These are phyloP conservation scores for Colinus virginianus DNA, from an alignment of 2,113 vertebrate species.

Conservation along the genomic window DNA sequence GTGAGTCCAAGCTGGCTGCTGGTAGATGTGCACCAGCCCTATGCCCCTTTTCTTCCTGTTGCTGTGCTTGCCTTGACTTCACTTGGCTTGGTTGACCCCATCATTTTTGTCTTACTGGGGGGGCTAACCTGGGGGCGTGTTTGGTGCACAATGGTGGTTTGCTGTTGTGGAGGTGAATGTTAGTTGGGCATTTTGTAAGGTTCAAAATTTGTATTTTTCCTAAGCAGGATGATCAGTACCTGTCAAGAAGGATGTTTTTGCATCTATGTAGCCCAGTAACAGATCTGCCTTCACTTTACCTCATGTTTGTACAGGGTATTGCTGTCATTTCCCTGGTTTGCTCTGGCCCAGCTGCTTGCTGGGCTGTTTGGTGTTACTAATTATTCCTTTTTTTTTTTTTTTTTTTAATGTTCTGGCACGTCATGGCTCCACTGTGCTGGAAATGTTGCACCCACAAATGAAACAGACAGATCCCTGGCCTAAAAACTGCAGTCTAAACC, in stretches of 20 bases:
- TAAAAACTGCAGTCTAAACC: background rate
- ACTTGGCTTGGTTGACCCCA: background rate
- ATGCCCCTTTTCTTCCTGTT: background rate
- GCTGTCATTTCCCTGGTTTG: background rate
- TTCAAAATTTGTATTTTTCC: background rate
- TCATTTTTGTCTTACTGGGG: background rate
- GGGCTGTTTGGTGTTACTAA: background rate
- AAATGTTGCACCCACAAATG: background rate
- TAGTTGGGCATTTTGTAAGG: fast-evolving
- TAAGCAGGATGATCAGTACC: background rate
- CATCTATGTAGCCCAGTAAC: background rate
- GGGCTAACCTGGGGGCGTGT: background rate
- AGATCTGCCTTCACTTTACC: background rate
- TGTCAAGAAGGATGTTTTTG: constrained; percentile 25
- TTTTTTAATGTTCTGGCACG: background rate
- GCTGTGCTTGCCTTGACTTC: background rate
- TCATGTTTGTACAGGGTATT: background rate
- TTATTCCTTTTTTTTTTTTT: background rate
- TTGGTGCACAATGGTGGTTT: background rate
- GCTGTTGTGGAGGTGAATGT: background rate
- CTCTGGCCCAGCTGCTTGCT: background rate
- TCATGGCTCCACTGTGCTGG: background rate
- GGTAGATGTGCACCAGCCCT: background rate
- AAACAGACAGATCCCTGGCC: background rate
- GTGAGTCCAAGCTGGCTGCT: background rate